Conservation (phyloP, 1,140 invertebrate genomes). For the Teleopsis dalmanni region DNA sequence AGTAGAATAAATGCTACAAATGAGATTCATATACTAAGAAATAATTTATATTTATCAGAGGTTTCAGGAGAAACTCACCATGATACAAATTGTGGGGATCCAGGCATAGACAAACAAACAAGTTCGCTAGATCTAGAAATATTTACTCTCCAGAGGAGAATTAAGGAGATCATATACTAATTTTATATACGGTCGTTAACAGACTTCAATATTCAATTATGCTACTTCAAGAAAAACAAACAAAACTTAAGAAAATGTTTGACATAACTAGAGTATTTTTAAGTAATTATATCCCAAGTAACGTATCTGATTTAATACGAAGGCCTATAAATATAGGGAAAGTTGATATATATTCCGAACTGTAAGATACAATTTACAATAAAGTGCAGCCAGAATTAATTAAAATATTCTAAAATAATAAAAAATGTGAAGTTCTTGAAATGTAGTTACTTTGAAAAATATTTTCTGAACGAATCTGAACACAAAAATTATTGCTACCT, state of each 20-base stretch:
- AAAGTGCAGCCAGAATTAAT: conserved; percentile 8
- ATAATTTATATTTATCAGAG: too few species aligned
- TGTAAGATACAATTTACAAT: conserved; percentile 9
- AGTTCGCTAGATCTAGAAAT: neutral
- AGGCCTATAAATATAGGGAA: conserved; percentile 5
- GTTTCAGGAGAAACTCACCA: too few species aligned
- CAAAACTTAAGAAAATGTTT: neutral
- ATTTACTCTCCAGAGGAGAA: conserved; percentile 1
- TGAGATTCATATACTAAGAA: too few species aligned
- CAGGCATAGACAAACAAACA: conserved; percentile 3
- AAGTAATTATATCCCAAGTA: neutral
- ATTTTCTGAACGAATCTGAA: too few species aligned
- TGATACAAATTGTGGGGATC: conserved; percentile 1
- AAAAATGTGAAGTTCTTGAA: neutral
- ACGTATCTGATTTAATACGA: conserved; percentile 7
- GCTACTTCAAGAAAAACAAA: neutral
- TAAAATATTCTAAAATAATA: neutral
- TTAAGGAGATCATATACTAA: neutral
- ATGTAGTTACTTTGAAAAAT: neutral
- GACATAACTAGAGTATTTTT: conserved; percentile 7
- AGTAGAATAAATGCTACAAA: conserved; percentile 9
- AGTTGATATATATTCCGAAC: conserved; percentile 10
- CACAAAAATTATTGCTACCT: too few species aligned
- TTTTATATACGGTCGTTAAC: conserved; percentile 1
- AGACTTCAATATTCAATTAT: neutral